These are phyloP conservation scores for Drosophila lacicola DNA, from an alignment of 2,888 invertebrate genomes.

Conservation along the genomic window DNA sequence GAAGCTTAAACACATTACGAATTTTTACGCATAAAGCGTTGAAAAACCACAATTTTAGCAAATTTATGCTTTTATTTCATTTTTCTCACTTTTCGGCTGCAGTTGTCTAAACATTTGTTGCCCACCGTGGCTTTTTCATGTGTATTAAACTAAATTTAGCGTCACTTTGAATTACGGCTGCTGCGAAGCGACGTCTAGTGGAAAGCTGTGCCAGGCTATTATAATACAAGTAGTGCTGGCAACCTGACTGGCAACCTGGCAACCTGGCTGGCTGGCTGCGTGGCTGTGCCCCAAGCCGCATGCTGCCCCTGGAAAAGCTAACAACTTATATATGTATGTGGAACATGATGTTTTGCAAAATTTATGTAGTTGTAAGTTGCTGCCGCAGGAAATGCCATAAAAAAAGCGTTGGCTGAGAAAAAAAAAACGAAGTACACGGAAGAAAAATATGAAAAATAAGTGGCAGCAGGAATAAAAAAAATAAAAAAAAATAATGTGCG, in stretches of 20 bases:
- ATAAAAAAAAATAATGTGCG: slow-evolving; percentile 18
- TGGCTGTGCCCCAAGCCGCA: slow-evolving; percentile 5
- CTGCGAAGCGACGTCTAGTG: slow-evolving; percentile 51
- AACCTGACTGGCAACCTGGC: slow-evolving; percentile 32
- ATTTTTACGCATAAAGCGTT: no score
- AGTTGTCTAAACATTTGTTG: slow-evolving; percentile 5
- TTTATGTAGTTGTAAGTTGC: slow-evolving; percentile 74
- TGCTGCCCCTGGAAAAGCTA: slow-evolving; percentile 16
- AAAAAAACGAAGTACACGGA: slow-evolving; percentile 9
- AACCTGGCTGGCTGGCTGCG: not conserved
- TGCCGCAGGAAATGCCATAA: slow-evolving; percentile 59
- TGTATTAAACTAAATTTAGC: slow-evolving; percentile 82
- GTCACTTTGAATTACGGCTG: slow-evolving; percentile 81
- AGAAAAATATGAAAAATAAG: slow-evolving; percentile 34
- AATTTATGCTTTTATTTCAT: not conserved
- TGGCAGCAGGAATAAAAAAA: slow-evolving; percentile 10
- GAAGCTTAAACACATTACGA: no score
- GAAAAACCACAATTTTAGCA: no score
- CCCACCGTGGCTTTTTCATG: slow-evolving; percentile 50
- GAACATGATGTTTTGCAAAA: slow-evolving; percentile 74
- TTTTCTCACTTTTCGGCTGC: not conserved
- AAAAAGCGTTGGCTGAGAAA: slow-evolving; percentile 36
- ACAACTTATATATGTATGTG: slow-evolving; percentile 28
- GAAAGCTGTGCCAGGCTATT: slow-evolving; percentile 58
- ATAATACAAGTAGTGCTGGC: slow-evolving; percentile 59